Evolutionary conservation across 2,888 invertebrate species (phyloP), one percentile per base, ranked within the genome.

Genomic region (Cephus pulcher): DNA sequence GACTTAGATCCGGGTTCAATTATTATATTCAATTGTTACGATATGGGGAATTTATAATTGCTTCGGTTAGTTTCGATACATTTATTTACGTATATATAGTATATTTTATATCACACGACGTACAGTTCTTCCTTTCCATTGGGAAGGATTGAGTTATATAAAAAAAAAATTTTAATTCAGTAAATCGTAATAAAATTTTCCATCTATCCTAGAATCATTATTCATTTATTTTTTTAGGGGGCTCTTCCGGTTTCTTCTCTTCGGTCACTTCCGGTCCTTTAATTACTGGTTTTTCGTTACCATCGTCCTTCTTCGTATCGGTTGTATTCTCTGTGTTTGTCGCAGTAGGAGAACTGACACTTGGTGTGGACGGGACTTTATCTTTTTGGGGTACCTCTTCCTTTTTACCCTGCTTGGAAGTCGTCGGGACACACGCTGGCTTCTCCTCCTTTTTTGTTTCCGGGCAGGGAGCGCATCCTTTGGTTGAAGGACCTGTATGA

Each of bases 1-100:
- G 71, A 71, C 71, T 71, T 32, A 3, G 71, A 71, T 71, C 71
- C 71, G 71, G 34, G 71, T 71, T 30, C 15, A 33, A 71, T 71
- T 71, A 23, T 56, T 56, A 6, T 23, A 56, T 56, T 56, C 40
- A 40, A 2, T 40, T 9, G 9, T 56, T 56, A 23, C 23, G 23
- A 23, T 56, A 23, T 56, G 23, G 9, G 56, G 56, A 56, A 56
- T 23, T 23, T 9, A 23, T 56, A 56, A 56, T 56, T 9, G 23
- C 56, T 15, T 56, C 23, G 1, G 0, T 23, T 23, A 56, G 9
- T 15, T 23, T 23, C 23, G 9, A 56, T 56, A 56, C 56, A 56
- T 23, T 56, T 56, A 23, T 56, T 56, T 56, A 56, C 15, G 15
- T 56, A 56, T 56, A 56, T 23, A 56, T 23, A 23, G 23, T 56